Base-by-base conservation (phyloP, 2,113 vertebrate genomes). In the Lota lota region DNA sequence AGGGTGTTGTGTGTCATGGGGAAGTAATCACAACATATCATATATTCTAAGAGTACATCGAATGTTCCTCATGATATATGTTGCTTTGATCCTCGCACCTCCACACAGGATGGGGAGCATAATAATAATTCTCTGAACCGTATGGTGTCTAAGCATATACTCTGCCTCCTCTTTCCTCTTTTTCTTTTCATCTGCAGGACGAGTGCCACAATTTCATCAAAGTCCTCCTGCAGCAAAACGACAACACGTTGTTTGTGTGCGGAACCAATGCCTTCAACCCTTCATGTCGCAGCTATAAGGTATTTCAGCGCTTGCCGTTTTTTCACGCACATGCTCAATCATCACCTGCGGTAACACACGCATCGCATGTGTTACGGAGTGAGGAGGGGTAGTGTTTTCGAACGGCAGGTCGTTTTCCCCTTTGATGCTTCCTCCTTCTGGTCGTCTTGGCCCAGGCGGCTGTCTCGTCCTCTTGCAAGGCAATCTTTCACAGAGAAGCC, bases 201-300 rank as follows among this genome's bases (percentile, higher is more conserved):
- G 97, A 99, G 82, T 99, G 97, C 90, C 97, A 99, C 89, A 99
- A 99, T 84, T 99, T 99, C 87, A 98, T 99, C 90, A 99, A 99
- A 88, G 95, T 99, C 83, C 93, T 99, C 64, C 92, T 99, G 72
- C 96, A 95, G 93, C 95, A 96, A 88, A 95, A 92, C 8, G 93
- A 98, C 4, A 95, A 98, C 73, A 94, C 93, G 10, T 79, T 99
- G 85, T 99, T 99, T 89, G 94, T 99, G 85, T 99, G 97, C 61
- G 97, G 97, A 81, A 99, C 97, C 72, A 99, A 99, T 70, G 97
- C 97, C 67, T 99, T 98, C 88, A 99, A 98, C 88, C 97, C 97
- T 20, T 93, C 96, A 72, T 99, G 97, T 89, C 94, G 94, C 80
- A 96, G 95, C 74, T 99, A 96, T 87, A 97, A 95, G 95, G 97